Percentiles rank a stretch among this genome's conserved stretches.
Evolutionary conservation across 1,140 invertebrate species (phyloP).

Genomic region (Vanessa tameamea): DNA sequence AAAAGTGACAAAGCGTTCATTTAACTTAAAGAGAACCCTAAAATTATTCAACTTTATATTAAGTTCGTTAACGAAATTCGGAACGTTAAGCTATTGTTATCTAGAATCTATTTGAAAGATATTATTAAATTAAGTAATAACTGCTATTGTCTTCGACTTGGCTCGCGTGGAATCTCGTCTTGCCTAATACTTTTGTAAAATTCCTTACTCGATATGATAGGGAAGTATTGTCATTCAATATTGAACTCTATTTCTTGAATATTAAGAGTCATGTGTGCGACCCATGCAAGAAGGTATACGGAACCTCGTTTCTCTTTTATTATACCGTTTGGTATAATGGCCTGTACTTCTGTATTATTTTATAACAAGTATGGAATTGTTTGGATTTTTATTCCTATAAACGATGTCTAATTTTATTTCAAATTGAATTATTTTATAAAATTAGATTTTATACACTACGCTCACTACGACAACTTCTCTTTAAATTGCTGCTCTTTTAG

Average conservation of each 20-base stretch:
- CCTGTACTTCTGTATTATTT: conserved; percentile 27
- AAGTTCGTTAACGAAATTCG: conserved; percentile 10
- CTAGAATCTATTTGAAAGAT: conserved; percentile 26
- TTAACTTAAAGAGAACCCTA: conserved; percentile 9
- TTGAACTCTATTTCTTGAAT: not conserved
- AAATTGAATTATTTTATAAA: not conserved
- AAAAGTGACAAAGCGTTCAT: conserved; percentile 10
- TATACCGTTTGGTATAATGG: conserved; percentile 21
- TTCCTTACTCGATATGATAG: conserved; percentile 24
- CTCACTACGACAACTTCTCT: not conserved
- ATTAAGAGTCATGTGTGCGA: not conserved
- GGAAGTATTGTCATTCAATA: not conserved
- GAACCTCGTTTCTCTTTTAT: conserved; percentile 13
- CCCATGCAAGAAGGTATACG: not conserved
- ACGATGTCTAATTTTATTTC: not conserved
- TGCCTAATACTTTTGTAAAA: conserved; percentile 40
- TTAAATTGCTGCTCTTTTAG: no score
- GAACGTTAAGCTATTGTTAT: conserved; percentile 10
- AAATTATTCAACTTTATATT: conserved; percentile 1
- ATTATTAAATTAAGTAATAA: conserved; percentile 43
- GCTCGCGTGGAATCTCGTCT: conserved; percentile 31
- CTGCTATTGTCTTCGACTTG: conserved; percentile 33
- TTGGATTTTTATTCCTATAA: conserved; percentile 6
- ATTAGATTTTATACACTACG: not conserved
- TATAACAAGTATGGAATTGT: conserved; percentile 11